Evolutionary conservation across 2,797 vertebrate genomes (phyloP).

Genomic region (Cossypha niveicapilla): DNA sequence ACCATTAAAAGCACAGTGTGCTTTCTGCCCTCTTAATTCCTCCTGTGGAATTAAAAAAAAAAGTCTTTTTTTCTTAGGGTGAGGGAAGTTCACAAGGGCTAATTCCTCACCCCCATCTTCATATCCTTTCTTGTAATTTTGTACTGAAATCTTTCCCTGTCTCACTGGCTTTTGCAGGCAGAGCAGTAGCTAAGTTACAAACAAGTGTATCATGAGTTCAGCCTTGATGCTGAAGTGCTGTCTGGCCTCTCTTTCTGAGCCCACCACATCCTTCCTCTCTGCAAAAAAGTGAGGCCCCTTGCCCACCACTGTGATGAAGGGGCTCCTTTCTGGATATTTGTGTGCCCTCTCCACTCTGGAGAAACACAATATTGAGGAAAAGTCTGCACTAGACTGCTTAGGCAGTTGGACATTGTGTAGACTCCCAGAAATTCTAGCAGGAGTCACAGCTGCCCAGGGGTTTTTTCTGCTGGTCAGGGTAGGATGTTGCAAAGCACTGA

Average conservation of each 20-base stretch:
- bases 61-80: neutral
- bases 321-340: rapidly evolving
- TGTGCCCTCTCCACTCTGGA: neutral
- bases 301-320: neutral
- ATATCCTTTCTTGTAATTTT: neutral
- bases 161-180: neutral
- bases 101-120: neutral
- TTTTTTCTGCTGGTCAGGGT: neutral
- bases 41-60: neutral
- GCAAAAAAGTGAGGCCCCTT: neutral
- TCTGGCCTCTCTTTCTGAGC: neutral
- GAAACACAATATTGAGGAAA: rapidly evolving
- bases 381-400: rapidly evolving
- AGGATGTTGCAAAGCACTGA: neutral
- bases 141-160: neutral
- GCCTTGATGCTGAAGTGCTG: neutral
- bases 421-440: neutral
- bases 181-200: neutral
- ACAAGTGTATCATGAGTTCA: neutral
- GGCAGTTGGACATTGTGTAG: neutral
- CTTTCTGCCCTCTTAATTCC: neutral
- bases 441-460: neutral
- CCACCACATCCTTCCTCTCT: rapidly evolving
- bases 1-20: neutral
- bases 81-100: neutral